phyloP scores from a whole-genome alignment of 2,888 invertebrate genomes.

The Cantharis rustica region DNA sequence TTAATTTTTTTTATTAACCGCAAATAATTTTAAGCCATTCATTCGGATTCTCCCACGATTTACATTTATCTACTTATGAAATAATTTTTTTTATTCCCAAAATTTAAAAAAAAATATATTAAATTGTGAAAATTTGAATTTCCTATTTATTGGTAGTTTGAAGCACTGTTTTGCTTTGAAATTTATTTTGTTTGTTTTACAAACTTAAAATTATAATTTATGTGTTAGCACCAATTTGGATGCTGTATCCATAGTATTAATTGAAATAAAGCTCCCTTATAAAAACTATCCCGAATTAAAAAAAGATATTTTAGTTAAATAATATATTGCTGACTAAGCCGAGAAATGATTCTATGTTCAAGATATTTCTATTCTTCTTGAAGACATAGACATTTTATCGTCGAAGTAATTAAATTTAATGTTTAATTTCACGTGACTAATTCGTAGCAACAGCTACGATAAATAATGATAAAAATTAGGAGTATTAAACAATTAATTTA shows the following conservation, averaged over 20 bases:
- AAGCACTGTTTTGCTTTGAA: background rate
- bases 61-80: too few relatives aligned
- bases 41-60: too few relatives aligned
- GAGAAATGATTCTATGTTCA: too few relatives aligned
- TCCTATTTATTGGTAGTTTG: background rate
- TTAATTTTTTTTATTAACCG: background rate
- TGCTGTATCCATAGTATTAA: background rate
- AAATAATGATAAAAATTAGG: background rate
- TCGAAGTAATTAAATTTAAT: background rate
- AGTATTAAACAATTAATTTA: too few relatives aligned
- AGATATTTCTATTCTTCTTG: background rate
- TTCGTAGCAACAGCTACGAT: background rate
- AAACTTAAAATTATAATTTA: background rate
- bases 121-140: background rate
- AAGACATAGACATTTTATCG: background rate
- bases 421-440: background rate
- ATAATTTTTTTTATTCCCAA: too few relatives aligned
- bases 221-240: background rate
- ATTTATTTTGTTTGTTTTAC: background rate
- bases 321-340: background rate
- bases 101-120: background rate
- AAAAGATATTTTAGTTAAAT: background rate
- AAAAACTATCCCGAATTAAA: too few relatives aligned
- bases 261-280: too few relatives aligned
- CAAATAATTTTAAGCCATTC: too few relatives aligned